Evolutionary conservation across 2,113 vertebrate species (phyloP).

Genomic region (Xiphophorus hellerii): DNA sequence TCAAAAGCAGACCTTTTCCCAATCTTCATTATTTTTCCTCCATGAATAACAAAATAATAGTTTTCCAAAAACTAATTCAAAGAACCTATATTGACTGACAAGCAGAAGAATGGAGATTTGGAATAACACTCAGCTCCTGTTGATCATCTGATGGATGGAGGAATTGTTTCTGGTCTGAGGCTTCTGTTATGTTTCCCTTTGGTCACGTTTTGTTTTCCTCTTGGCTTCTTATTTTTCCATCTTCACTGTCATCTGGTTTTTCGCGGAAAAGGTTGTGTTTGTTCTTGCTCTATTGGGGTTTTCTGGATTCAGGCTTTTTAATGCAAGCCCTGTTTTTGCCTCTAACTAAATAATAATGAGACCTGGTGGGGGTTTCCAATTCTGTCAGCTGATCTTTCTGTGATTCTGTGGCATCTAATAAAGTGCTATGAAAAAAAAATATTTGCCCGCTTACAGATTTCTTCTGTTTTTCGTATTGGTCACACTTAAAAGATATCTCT

Average conservation of each 20-base stretch:
- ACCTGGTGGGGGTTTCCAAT: constrained; percentile 15
- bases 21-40: constrained; percentile 17
- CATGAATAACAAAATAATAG: constrained; percentile 20
- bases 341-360: constrained; percentile 31
- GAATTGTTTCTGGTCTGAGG: constrained; percentile 35
- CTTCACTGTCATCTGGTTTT: constrained; percentile 55
- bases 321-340: constrained; percentile 16
- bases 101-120: constrained; percentile 34
- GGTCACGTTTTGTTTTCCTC: constrained; percentile 36
- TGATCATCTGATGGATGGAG: constrained; percentile 28
- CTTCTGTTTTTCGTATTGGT: background rate
- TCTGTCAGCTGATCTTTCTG: constrained; percentile 8
- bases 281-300: constrained; percentile 48
- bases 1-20: constrained; percentile 42
- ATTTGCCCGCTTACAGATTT: background rate
- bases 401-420: background rate
- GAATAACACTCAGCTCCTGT: constrained; percentile 34
- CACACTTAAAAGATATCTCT: background rate
- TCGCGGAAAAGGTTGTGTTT: constrained; percentile 37
- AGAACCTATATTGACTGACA: background rate
- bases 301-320: constrained; percentile 37
- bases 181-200: constrained; percentile 38
- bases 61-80: constrained; percentile 14
- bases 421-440: background rate
- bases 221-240: constrained; percentile 46